A percentile compares a stretch with the other conserved stretches of the same genome.
Conservation (phyloP, 2,888 invertebrate genomes). For the Drosophila neonasuta region DNA sequence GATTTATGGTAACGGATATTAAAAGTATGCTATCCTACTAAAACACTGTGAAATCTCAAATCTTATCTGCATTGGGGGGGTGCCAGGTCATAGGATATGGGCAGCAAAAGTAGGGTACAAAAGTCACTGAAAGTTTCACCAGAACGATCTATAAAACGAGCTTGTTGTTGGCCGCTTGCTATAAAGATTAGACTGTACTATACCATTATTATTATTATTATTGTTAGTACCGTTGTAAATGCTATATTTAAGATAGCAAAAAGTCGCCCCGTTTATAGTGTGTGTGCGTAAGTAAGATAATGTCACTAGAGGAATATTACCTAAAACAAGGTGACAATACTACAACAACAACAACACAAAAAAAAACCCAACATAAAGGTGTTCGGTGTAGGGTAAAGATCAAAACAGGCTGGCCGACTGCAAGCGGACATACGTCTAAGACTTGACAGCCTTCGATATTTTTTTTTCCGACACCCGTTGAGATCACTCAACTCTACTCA, state of each 20-base stretch:
- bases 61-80: conserved; percentile 51
- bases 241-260: conserved; percentile 68
- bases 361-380: conserved; percentile 29
- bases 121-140: conserved; percentile 50
- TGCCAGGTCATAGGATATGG: neutral
- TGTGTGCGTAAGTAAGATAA: conserved; percentile 46
- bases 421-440: conserved; percentile 1
- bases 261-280: conserved; percentile 36
- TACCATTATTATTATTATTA: conserved; percentile 35
- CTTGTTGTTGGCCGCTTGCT: conserved; percentile 19
- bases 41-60: conserved; percentile 29
- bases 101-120: conserved; percentile 50
- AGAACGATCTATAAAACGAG: conserved; percentile 45
- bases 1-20: conserved; percentile 42
- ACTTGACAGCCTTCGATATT: conserved; percentile 53
- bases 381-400: conserved; percentile 51
- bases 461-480: conserved; percentile 25
- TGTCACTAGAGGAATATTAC: conserved; percentile 29
- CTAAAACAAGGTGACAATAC: conserved; percentile 8
- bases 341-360: conserved; percentile 7
- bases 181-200: conserved; percentile 64
- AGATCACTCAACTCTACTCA: conserved; percentile 42
- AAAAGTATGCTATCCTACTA: conserved; percentile 5
- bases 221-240: conserved; percentile 66
- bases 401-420: conserved; percentile 48